phyloP scores from a whole-genome alignment of 2,888 invertebrate species.

The Drosophila vallismaia region DNA sequence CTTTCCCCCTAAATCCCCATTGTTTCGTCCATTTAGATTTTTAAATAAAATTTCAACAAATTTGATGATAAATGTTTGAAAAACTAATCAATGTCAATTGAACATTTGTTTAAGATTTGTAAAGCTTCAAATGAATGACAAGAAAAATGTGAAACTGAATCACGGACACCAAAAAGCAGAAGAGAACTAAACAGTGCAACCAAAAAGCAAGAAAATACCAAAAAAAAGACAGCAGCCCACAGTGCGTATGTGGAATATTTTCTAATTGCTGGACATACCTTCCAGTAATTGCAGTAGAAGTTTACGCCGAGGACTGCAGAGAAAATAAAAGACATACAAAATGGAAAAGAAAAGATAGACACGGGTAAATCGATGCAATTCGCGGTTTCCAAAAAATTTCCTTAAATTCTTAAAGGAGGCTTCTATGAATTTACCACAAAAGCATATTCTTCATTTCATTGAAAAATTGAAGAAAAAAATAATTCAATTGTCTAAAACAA shows the following conservation, averaged over 20 bases:
- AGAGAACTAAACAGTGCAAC: slow-evolving; percentile 51
- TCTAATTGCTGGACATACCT: slow-evolving; percentile 73
- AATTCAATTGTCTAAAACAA: not conserved
- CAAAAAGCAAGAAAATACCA: slow-evolving; percentile 25
- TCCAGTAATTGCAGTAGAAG: slow-evolving; percentile 63
- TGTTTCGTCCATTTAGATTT: not conserved
- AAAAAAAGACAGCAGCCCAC: slow-evolving; percentile 37
- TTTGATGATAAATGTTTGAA: slow-evolving; percentile 26
- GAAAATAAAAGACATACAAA: slow-evolving; percentile 6
- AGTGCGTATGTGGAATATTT: slow-evolving; percentile 66
- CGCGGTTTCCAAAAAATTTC: not conserved
- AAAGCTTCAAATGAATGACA: not conserved
- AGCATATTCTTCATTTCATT: not conserved
- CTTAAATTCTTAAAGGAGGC: not conserved
- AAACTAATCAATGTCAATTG: slow-evolving; percentile 13
- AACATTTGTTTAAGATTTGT: not conserved
- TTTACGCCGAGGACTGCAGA: slow-evolving; percentile 40
- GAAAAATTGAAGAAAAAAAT: not conserved
- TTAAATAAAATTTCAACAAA: slow-evolving; percentile 8
- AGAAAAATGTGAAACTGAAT: not conserved
- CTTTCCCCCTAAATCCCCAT: not conserved
- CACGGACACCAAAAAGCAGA: slow-evolving; percentile 19
- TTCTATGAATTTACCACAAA: not conserved
- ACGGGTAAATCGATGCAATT: not conserved
- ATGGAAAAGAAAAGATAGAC: not conserved